Evolutionary conservation across 2,113 vertebrate species (phyloP).

Genomic region (Sphyrna mokarran): DNA sequence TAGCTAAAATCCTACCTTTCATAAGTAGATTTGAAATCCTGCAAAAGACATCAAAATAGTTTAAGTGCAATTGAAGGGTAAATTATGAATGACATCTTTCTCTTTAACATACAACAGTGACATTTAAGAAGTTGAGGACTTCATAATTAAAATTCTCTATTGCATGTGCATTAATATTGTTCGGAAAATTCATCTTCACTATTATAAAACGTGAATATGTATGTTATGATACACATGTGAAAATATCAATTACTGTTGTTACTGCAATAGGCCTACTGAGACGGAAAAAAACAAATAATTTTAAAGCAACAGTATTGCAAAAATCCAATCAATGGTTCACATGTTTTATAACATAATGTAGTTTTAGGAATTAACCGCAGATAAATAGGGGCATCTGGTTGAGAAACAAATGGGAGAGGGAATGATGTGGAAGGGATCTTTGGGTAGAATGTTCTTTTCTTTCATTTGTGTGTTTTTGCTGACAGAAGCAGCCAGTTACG

Average conservation of each 20-base stretch:
- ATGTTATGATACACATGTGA: not conserved
- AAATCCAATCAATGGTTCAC: too few species aligned
- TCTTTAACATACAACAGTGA: not conserved
- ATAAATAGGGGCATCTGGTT: too few species aligned
- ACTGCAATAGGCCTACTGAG: not conserved
- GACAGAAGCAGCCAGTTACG: too few species aligned
- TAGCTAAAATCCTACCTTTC: conserved; percentile 23
- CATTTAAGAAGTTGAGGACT: not conserved
- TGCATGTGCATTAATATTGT: not conserved
- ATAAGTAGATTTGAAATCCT: conserved; percentile 31
- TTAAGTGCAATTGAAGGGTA: not conserved
- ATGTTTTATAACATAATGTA: too few species aligned
- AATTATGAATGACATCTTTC: not conserved
- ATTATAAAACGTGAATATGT: not conserved
- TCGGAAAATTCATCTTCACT: not conserved
- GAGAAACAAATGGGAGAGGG: too few species aligned
- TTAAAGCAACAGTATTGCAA: not conserved
- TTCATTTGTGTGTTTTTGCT: too few species aligned
- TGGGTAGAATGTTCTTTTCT: too few species aligned
- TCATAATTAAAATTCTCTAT: not conserved
- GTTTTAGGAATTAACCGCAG: too few species aligned
- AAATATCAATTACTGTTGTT: not conserved
- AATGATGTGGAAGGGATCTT: too few species aligned
- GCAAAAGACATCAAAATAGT: not conserved
- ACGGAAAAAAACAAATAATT: not conserved